Base-by-base conservation (phyloP, 2,888 invertebrate genomes). In the Calameuta idolon region DNA sequence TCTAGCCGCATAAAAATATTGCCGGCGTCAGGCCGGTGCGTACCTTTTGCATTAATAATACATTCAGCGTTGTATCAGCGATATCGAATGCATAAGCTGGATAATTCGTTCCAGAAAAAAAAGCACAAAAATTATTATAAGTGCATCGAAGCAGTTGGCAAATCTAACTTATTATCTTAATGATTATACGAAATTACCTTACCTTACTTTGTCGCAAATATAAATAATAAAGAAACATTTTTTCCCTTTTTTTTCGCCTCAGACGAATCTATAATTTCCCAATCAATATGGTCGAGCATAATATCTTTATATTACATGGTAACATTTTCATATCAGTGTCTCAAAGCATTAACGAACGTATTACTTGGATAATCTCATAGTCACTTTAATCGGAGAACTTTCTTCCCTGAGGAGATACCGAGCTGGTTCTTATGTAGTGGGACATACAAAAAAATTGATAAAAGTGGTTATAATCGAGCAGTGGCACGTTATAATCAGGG, bases 1-100 rank as follows among this genome's bases (percentile, higher is more conserved):
- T 89, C 86, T 85, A 83, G 82, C 86, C 81, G 84, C 84, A 82
- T 80, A 83, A 86, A 88, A 86, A 83, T 85, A 82, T 82, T 82
- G 78, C 79, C 76, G 35, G 30, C 34, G 79, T 76, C 79, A 80
- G 80, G 78, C 40, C 81, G 77, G 68, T 80, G 84, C 84, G 82
- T 83, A 83, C 81, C 80, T 80, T 82, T 85, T 81, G 83, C 83
- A 83, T 86, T 55, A 55, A 55, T 55, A 55, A 55, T 55, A 55
- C 9, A 23, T 55, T 23, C 23, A 23, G 23, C 23, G 15, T 55
- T 55, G 23, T 55, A 55, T 55, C 55, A 12, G 55, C 23, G 9
- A 55, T 55, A 55, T 55, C 23, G 23, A 55, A 23, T 55, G 55
- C 55, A 55, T 55, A 15, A 23, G 15, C 55, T 23, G 55, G 55